These are phyloP conservation scores for Phylloscopus trochilus DNA, from an alignment of 2,113 vertebrate species.

Conservation along the genomic window DNA sequence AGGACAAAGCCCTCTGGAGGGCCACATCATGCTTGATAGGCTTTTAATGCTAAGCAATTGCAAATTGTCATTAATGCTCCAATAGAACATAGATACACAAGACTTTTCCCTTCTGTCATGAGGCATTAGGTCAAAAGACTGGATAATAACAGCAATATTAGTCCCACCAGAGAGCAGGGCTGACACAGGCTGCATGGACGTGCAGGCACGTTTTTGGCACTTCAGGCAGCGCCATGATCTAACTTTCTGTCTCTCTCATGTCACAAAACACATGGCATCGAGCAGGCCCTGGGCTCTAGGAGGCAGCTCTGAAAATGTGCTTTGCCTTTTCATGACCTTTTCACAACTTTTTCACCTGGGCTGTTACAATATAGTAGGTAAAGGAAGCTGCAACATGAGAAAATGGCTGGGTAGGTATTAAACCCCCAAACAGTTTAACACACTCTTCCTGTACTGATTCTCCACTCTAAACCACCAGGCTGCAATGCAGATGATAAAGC, in stretches of 20 bases:
- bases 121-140: neutral
- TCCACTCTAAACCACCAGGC: conserved; percentile 25
- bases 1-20: neutral
- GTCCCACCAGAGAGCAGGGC: neutral
- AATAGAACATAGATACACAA: neutral
- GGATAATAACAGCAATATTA: neutral
- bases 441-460: neutral
- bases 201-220: neutral
- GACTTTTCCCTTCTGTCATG: neutral
- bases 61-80: conserved; percentile 25
- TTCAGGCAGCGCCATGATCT: neutral
- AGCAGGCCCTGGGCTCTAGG: neutral
- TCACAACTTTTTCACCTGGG: neutral
- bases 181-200: neutral
- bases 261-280: fast-evolving
- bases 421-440: conserved; percentile 45
- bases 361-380: neutral
- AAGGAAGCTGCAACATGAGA: neutral
- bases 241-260: neutral
- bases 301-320: neutral
- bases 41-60: conserved; percentile 12
- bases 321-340: neutral
- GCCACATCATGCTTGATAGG: neutral
- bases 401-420: neutral
- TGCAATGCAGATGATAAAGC: conserved; percentile 53